Evolutionary conservation across 2,888 invertebrate species (phyloP).

Genomic region (Ommatoiulus sabulosus): DNA sequence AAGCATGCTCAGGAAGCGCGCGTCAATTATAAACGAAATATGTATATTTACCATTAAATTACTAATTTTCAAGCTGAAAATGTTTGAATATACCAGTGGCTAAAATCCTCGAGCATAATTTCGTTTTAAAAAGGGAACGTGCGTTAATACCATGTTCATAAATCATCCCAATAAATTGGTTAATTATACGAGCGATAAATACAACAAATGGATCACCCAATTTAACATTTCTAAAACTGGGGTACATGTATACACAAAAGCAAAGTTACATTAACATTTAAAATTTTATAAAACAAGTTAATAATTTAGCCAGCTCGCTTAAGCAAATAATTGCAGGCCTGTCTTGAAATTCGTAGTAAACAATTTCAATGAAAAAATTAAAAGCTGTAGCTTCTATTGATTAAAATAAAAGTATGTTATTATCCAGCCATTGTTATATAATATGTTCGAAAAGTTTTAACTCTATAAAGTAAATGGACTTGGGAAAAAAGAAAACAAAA

Average conservation of each 20-base stretch:
- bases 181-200: not conserved
- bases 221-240: not conserved
- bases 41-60: not conserved
- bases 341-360: not conserved
- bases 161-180: not conserved
- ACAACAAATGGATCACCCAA: not conserved
- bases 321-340: not conserved
- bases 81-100: not conserved
- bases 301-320: not conserved
- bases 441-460: not conserved
- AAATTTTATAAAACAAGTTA: not conserved
- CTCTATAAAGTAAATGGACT: not conserved
- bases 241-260: not conserved
- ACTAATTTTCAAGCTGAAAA: not conserved
- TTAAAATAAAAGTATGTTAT: not conserved
- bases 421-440: not conserved
- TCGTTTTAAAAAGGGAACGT: not conserved
- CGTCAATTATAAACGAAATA: not conserved
- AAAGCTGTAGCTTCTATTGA: not conserved
- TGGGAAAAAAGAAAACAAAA: not conserved
- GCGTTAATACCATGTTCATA: not conserved
- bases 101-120: not conserved
- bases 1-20: not conserved
- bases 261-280: not conserved
- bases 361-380: not conserved